A percentile compares a stretch with the other conserved stretches of the same genome.
phyloP scores from a whole-genome alignment of 2,113 vertebrate genomes.

The Eulemur macaco region DNA sequence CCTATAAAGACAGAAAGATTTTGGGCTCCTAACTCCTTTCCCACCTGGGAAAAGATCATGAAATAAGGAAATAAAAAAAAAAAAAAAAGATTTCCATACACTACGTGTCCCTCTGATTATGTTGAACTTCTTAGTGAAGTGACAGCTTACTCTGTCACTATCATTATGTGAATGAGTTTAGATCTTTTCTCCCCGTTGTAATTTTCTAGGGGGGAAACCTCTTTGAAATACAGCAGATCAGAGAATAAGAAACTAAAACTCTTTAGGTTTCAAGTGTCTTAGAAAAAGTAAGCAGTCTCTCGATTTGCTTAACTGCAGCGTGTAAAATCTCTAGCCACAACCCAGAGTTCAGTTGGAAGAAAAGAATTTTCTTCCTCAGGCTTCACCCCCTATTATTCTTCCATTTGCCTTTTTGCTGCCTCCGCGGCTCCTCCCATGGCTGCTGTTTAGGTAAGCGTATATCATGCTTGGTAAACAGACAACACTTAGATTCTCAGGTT shows the following conservation, averaged over 20 bases:
- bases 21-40: neutral
- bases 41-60: neutral
- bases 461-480: conserved; percentile 81
- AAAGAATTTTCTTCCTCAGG: neutral
- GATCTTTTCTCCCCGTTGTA: neutral
- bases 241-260: conserved; percentile 47
- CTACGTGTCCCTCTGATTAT: neutral
- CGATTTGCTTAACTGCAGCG: neutral
- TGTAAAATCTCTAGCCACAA: neutral
- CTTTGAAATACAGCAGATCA: neutral
- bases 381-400: conserved; percentile 56
- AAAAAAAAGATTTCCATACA: neutral
- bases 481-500: conserved; percentile 85
- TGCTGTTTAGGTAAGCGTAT: conserved; percentile 79
- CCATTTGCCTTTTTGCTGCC: conserved; percentile 75
- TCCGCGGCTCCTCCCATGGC: neutral
- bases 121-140: neutral
- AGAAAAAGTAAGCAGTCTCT: neutral
- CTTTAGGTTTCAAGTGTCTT: conserved; percentile 49
- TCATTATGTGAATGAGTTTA: neutral
- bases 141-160: neutral
- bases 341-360: neutral
- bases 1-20: neutral
- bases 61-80: neutral
- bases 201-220: neutral